Evolutionary conservation across 1,140 invertebrate species (phyloP).

Genomic region (Bombus pascuorum): DNA sequence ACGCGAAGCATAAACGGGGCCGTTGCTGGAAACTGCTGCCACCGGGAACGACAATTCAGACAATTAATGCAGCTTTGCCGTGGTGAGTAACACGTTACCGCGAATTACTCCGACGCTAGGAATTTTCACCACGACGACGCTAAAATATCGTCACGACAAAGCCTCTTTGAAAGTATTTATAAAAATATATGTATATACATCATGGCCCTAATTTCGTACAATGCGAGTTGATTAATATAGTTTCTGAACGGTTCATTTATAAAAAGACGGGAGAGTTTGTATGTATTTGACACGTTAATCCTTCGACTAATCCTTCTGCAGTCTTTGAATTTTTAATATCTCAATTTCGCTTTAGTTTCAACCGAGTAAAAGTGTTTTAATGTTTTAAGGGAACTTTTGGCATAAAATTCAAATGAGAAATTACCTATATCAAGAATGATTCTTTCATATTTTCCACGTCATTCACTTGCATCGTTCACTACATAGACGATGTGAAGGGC

Average conservation of each 20-base stretch:
- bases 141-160: not conserved
- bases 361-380: too few species aligned
- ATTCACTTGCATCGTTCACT: not conserved
- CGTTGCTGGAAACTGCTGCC: constrained; percentile 25
- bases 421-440: too few species aligned
- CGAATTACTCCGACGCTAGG: constrained; percentile 35
- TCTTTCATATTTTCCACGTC: not conserved
- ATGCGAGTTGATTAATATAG: too few species aligned
- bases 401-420: too few species aligned
- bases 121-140: not conserved
- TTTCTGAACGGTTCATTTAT: too few species aligned
- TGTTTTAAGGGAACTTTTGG: too few species aligned
- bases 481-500: not conserved
- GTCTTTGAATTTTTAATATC: too few species aligned
- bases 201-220: too few species aligned
- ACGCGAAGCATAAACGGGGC: constrained; percentile 29
- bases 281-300: too few species aligned
- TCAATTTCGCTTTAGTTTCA: too few species aligned
- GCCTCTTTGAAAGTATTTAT: not conserved
- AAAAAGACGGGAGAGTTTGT: too few species aligned
- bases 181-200: not conserved
- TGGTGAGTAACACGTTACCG: constrained; percentile 39
- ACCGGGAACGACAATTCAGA: constrained; percentile 53
- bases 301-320: too few species aligned
- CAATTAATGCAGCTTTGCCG: constrained; percentile 60